These are phyloP conservation scores for Mythimna vitellina DNA, from an alignment of 2,888 invertebrate species.

Conservation along the genomic window DNA sequence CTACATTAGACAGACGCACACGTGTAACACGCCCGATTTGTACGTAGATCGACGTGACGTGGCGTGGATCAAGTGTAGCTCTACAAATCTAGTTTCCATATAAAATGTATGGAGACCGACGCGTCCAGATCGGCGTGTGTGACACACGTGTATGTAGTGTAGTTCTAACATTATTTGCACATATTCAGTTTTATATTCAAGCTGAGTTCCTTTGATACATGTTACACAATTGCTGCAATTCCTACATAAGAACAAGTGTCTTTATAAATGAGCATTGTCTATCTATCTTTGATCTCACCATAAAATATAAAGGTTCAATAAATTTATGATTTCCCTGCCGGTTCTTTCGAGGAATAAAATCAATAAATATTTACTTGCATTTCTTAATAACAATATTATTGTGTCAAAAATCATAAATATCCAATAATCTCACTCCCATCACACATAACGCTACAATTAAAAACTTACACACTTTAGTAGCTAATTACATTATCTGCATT, in stretches of 20 bases:
- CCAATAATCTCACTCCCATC: constrained; percentile 68
- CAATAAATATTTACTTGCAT: constrained; percentile 27
- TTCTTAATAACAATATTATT: constrained; percentile 40
- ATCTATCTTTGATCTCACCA: constrained; percentile 29
- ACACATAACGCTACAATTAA: constrained; percentile 45
- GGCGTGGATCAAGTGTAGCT: no score
- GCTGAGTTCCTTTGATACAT: neutral
- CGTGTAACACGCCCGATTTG: no score
- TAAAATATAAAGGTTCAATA: constrained; percentile 19
- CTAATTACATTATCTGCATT: constrained; percentile 55
- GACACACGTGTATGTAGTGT: no score
- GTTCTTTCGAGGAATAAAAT: constrained; percentile 2
- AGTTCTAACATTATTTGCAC: neutral
- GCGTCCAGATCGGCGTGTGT: no score
- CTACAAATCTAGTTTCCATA: no score
- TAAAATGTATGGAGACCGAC: no score
- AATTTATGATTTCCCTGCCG: constrained; percentile 21
- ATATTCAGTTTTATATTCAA: neutral
- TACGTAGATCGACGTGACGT: no score
- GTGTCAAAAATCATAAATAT: constrained; percentile 55
- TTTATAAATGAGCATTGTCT: constrained; percentile 58
- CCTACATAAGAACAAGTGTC: constrained; percentile 47
- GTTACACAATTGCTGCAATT: constrained; percentile 45
- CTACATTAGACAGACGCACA: no score
- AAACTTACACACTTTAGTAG: constrained; percentile 43